Conservation (phyloP, 2,888 invertebrate genomes). For the Xestia c-nigrum region DNA sequence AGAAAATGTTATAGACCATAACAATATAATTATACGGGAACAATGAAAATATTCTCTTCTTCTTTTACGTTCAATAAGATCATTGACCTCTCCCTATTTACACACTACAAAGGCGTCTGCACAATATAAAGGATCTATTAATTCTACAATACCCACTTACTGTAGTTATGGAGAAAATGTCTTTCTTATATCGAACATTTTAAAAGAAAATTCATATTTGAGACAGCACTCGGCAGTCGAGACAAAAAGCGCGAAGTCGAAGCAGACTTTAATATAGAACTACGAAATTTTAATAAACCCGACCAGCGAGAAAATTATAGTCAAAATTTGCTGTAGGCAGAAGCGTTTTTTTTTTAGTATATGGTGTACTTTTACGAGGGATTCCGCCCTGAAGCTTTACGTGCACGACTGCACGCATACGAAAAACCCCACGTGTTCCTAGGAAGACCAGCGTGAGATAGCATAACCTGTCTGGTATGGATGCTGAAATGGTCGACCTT, state of each 20-base stretch:
- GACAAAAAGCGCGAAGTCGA: background rate
- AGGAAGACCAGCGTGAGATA: too few species aligned
- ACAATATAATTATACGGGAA: conserved; percentile 21
- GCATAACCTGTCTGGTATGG: too few species aligned
- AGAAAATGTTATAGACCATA: conserved; percentile 5
- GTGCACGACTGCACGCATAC: background rate
- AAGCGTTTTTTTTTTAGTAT: background rate
- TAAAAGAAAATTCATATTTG: conserved; percentile 5
- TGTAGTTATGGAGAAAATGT: background rate
- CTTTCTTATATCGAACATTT: background rate
- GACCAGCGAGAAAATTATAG: background rate
- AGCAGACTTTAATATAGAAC: conserved; percentile 6
- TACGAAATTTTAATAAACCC: conserved; percentile 8
- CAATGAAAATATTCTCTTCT: conserved; percentile 14
- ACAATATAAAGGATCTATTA: background rate
- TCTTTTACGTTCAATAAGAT: conserved; percentile 1
- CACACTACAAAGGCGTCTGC: conserved; percentile 19
- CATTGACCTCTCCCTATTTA: conserved; percentile 14
- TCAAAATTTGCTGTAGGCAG: too few species aligned
- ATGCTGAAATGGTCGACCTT: too few species aligned
- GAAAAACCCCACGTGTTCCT: background rate
- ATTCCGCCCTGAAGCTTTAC: background rate
- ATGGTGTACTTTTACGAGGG: background rate
- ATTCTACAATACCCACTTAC: conserved; percentile 18
- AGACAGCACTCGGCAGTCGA: background rate